A percentile compares a stretch with the other conserved stretches of the same genome.
These are phyloP conservation scores for Struthio camelus DNA, from an alignment of 2,113 vertebrate genomes.

Conservation along the genomic window DNA sequence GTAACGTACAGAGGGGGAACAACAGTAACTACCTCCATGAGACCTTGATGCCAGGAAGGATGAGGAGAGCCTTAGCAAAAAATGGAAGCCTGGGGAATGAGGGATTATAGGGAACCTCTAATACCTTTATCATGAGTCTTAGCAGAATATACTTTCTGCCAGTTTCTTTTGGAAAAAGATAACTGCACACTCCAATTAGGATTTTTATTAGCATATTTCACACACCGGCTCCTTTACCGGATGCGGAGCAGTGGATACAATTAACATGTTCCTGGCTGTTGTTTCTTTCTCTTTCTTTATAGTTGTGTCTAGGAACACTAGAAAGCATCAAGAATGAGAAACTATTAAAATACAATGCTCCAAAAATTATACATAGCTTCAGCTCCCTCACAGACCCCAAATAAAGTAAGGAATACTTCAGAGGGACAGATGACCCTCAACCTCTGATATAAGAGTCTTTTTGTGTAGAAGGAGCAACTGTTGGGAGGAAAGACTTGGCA, in stretches of 20 bases:
- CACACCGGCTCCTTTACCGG: background rate
- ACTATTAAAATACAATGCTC: background rate
- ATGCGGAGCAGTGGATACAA: background rate
- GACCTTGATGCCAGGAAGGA: background rate
- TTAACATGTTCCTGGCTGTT: background rate
- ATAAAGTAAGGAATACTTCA: background rate
- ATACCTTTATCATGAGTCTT: background rate
- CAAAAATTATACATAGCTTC: background rate
- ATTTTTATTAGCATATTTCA: background rate
- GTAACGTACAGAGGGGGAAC: background rate
- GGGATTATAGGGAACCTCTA: background rate
- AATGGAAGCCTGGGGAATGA: background rate
- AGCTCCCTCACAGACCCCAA: background rate
- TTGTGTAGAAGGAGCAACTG: background rate
- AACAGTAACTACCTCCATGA: background rate
- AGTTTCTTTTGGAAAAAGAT: background rate
- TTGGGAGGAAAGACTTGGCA: background rate
- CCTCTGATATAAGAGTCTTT: background rate
- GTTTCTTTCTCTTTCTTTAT: background rate
- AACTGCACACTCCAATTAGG: background rate
- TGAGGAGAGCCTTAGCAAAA: background rate
- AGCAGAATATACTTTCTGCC: background rate
- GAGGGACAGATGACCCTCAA: background rate
- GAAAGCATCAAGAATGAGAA: constrained; percentile 1
- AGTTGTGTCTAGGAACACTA: background rate